Base-by-base conservation (phyloP, 2,113 vertebrate genomes). In the Nyctibius bracteatus region DNA sequence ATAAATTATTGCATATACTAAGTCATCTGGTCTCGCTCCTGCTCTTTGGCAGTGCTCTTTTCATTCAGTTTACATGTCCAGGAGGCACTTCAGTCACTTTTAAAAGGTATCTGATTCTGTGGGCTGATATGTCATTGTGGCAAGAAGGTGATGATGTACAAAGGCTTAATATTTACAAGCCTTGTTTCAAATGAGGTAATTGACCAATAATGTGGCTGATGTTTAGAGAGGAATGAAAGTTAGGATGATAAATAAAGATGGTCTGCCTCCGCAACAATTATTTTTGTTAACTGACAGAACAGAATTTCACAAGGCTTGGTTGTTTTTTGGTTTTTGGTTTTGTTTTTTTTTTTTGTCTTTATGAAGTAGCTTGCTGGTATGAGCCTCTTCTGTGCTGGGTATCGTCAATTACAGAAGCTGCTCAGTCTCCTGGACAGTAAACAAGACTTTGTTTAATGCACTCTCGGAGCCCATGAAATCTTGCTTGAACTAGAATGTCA, bases 391-490 rank as follows among this genome's bases (percentile, higher is more conserved):
- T 81, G 47, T 63, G 65, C 57, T 74, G 55, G 17, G 6, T 66
- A 8, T 37, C 47, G 55, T 58, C 30, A n/a, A 3, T 71, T 92
- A n/a, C 81, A 93, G 75, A 92, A 91, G 58, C 37, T 92, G 81
- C 70, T 81, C 41, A 20, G 82, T 47, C 31, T 94, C 81, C 66
- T 86, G 96, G 68, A 94, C 21, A 27, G 79, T 80, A 95, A 98
- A 96, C 94, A 97, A 19, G 44, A 18, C 59, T 93, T 68, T 97
- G 94, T 96, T 97, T 81, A 94, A 31, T 93, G 81, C 81, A 97
- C 46, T 97, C 96, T 92, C 4, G 65, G 79, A 79, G 35, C 8
- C 12, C 79, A 75, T 52, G 81, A 90, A 63, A 71, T 96, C 97
- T 95, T 93, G 93, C 86, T 96, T 15, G 63, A 86, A 52, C 96